These are phyloP conservation scores for Ctenopoma kingsleyae DNA, from an alignment of 2,797 vertebrate genomes.

Conservation along the genomic window DNA sequence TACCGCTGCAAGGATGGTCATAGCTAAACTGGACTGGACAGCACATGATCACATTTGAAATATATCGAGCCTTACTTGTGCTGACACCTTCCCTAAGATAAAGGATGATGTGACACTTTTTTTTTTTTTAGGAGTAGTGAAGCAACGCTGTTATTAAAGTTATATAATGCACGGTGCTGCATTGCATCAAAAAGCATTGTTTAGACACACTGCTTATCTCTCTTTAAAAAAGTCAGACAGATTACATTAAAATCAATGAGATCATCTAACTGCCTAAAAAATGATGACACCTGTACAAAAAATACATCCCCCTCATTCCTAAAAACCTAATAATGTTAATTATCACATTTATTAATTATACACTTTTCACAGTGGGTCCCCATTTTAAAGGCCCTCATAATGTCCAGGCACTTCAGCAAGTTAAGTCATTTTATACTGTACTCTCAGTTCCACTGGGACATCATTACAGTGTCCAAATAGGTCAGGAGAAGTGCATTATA, in stretches of 20 bases:
- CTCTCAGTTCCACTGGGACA: constrained; percentile 60
- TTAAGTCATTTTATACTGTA: constrained; percentile 47
- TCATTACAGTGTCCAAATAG: constrained; percentile 76
- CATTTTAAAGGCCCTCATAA: constrained; percentile 32
- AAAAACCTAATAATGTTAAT: too few species aligned
- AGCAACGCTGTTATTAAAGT: constrained; percentile 62
- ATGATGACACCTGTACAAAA: not conserved
- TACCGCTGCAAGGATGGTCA: constrained; percentile 44
- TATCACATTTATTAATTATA: constrained; percentile 2
- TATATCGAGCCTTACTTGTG: constrained; percentile 56
- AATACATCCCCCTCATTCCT: not conserved
- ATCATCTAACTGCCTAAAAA: not conserved
- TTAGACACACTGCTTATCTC: constrained; percentile 17
- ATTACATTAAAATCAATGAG: constrained; percentile 3
- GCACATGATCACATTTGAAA: constrained; percentile 64
- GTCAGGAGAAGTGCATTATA: constrained; percentile 58
- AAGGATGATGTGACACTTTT: constrained; percentile 54
- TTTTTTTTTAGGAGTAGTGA: constrained; percentile 20
- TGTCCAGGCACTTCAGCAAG: constrained; percentile 47
- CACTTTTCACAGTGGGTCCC: constrained; percentile 4
- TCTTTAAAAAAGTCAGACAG: constrained; percentile 18
- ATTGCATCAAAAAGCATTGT: constrained; percentile 68
- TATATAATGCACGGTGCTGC: constrained; percentile 73
- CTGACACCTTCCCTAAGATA: constrained; percentile 60
- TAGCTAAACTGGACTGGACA: constrained; percentile 64